Percentiles rank a stretch among this genome's conserved stretches.
Conservation (phyloP, 1,140 invertebrate species). For the Halotydeus destructor region DNA sequence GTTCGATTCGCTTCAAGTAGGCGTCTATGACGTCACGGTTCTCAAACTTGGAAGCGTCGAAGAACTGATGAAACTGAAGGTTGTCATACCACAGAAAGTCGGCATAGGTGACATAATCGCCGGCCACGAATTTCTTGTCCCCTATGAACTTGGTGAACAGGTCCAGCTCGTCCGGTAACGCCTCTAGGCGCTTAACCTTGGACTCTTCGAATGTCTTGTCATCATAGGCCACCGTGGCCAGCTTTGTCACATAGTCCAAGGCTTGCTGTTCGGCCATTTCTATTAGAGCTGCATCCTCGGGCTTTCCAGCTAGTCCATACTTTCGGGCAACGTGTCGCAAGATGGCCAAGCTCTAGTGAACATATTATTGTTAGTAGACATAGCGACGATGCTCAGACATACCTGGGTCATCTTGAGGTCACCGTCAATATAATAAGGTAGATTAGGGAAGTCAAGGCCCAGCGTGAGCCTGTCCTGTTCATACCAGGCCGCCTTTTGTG, state of each 20-base stretch:
- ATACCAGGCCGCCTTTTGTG: conserved; percentile 17
- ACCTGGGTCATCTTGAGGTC: conserved; percentile 20
- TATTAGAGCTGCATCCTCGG: conserved; percentile 23
- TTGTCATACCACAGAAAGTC: conserved; percentile 32
- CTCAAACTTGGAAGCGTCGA: not conserved
- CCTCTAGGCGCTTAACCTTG: conserved; percentile 14
- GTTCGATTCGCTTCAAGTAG: conserved; percentile 1
- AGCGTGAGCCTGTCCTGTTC: conserved; percentile 20
- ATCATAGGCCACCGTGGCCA: conserved; percentile 18
- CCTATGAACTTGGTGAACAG: conserved; percentile 25
- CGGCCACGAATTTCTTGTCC: conserved; percentile 25
- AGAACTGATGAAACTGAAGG: conserved; percentile 23
- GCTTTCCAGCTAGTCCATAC: conserved; percentile 21
- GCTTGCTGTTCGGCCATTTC: conserved; percentile 28
- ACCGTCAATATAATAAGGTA: conserved; percentile 19
- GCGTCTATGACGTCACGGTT: too few species aligned
- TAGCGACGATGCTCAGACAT: not conserved
- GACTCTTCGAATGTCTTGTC: conserved; percentile 12
- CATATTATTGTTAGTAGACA: not conserved
- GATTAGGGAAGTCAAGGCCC: conserved; percentile 23
- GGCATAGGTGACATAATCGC: conserved; percentile 28
- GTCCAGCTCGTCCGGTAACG: conserved; percentile 22
- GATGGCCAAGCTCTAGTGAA: conserved; percentile 26
- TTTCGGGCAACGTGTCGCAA: conserved; percentile 28
- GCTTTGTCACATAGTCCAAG: conserved; percentile 26